A percentile compares a stretch with the other conserved stretches of the same genome.
phyloP scores from a whole-genome alignment of 2,797 vertebrate species.

The Enteromius viviparus region DNA sequence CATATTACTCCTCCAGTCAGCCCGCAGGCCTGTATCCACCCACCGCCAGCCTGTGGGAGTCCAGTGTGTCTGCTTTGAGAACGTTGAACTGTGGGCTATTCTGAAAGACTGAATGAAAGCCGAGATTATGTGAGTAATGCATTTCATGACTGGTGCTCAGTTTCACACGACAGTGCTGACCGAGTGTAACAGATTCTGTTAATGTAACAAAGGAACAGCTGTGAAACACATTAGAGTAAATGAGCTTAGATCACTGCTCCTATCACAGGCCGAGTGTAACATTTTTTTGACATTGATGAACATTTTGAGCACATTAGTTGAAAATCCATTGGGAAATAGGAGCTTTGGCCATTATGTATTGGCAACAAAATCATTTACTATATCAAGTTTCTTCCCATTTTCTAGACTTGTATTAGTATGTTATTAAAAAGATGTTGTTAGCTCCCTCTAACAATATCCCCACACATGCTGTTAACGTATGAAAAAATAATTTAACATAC shows the following conservation, averaged over 20 bases:
- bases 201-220: constrained; percentile 10
- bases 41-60: constrained; percentile 5
- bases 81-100: not conserved
- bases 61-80: not conserved
- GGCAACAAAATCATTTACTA: not conserved
- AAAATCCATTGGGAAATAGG: not conserved
- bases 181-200: constrained; percentile 7
- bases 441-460: not conserved
- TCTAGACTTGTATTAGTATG: not conserved
- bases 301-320: not conserved
- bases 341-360: not conserved
- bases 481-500: not conserved
- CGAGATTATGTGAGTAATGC: constrained; percentile 10
- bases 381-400: not conserved
- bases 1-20: not conserved
- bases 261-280: not conserved
- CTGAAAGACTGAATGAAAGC: not conserved
- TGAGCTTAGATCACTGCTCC: constrained; percentile 4
- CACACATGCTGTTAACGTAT: not conserved
- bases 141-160: constrained; percentile 3
- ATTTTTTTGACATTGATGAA: constrained; percentile 10
- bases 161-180: constrained; percentile 13
- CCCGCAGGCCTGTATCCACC: constrained; percentile 33
- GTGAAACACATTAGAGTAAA: constrained; percentile 37
- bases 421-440: not conserved